Base-by-base conservation (phyloP, 1,140 invertebrate genomes). In the Papilio xuthus region DNA sequence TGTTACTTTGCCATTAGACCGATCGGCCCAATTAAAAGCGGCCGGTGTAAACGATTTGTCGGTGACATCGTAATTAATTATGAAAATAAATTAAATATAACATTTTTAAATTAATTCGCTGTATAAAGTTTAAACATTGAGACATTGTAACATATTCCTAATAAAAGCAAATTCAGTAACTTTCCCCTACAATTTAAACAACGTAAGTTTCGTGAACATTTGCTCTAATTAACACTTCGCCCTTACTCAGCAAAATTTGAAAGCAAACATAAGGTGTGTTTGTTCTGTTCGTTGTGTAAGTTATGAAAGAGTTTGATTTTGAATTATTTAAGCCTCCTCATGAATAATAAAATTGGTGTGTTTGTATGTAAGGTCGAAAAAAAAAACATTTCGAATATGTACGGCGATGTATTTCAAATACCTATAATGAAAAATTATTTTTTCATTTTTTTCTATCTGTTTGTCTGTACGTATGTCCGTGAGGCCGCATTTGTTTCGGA, bases 201-300 rank as follows among this genome's bases (percentile, higher is more conserved):
- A 28, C 23, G 60, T 28, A 63, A 63, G 26, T 63, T 63, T 12
- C 26, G 18, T 13, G 60, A 63, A 63, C 60, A 63, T 63, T 63
- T 28, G 60, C 60, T 12, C 60, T 63, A 63, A 63, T 63, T 63
- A 63, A 63, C 60, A 63, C 60, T 63, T 63, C 26, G 60, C 60
- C 60, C 60, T 63, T 63, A 63, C 60, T n/a, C 26, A 28, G 60
- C 60, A 63, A 63, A 63, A 63, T 63, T 63, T 26, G 23, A 18
- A 28, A 63, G 28, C 60, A 63, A 63, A 63, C 60, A 63, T 26
- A 60, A 60, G 56, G 60, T 63, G 60, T 63, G 26, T 26, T 63
- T 63, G 60, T 60, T 26, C 60, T 23, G 60, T 6, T 28, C 7
- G 12, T 63, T 63, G 60, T 63, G 26, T 63, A 15, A 63, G 23